These are phyloP conservation scores for Mechanitis messenoides DNA, from an alignment of 2,888 invertebrate genomes.

Conservation along the genomic window DNA sequence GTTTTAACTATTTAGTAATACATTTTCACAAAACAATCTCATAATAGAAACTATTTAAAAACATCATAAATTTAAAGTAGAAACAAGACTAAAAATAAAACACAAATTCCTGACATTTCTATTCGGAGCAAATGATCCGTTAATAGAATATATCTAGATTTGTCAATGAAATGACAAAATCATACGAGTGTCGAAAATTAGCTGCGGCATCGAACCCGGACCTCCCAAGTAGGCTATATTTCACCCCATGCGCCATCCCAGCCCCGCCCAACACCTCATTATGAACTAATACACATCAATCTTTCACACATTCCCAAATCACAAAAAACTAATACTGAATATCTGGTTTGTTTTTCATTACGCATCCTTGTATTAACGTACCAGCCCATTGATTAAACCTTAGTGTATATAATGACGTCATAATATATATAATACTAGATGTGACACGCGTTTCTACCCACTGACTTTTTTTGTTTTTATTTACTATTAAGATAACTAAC, in stretches of 20 bases:
- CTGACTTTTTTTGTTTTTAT: too few species aligned
- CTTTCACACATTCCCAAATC: slow-evolving; percentile 41
- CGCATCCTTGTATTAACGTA: too few species aligned
- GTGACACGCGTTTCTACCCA: too few species aligned
- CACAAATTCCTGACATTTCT: background rate
- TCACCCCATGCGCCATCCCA: slow-evolving; percentile 56
- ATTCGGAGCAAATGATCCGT: slow-evolving; percentile 22
- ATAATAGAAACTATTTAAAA: background rate
- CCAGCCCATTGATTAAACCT: too few species aligned
- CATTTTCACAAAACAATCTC: too few species aligned
- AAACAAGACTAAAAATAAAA: slow-evolving; percentile 10
- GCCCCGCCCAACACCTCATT: slow-evolving; percentile 66
- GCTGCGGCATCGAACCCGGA: slow-evolving; percentile 55
- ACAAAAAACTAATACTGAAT: slow-evolving; percentile 25
- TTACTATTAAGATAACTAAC: too few species aligned
- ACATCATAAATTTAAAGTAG: slow-evolving; percentile 6
- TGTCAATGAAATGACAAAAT: slow-evolving; percentile 71
- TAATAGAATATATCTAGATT: slow-evolving; percentile 53
- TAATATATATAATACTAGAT: too few species aligned
- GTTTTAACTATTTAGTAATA: background rate
- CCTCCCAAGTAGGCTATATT: slow-evolving; percentile 73
- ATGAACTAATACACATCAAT: slow-evolving; percentile 68
- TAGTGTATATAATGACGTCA: too few species aligned
- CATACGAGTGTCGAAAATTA: slow-evolving; percentile 73
- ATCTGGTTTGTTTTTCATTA: slow-evolving; percentile 10